These are phyloP conservation scores for Speoplatyrhinus poulsoni DNA, from an alignment of 2,113 vertebrate species.

Conservation along the genomic window DNA sequence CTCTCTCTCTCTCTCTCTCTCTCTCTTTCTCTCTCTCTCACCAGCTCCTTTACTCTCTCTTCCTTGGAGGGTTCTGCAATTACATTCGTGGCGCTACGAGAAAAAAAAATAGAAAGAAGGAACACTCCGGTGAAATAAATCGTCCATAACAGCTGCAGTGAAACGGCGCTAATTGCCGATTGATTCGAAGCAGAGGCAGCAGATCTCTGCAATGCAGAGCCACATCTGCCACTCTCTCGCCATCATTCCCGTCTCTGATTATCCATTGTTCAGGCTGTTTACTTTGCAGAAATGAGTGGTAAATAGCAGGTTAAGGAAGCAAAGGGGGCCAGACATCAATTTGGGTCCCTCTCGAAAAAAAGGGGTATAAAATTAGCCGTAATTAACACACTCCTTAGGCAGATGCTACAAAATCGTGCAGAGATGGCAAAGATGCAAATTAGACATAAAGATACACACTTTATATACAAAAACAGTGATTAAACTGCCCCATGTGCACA, in stretches of 20 bases:
- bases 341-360: slow-evolving; percentile 67
- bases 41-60: neutral
- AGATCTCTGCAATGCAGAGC: slow-evolving; percentile 68
- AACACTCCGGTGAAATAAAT: slow-evolving; percentile 71
- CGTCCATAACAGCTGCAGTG: slow-evolving; percentile 75
- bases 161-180: slow-evolving; percentile 78
- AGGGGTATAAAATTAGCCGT: slow-evolving; percentile 66
- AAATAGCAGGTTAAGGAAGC: slow-evolving; percentile 78
- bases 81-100: slow-evolving; percentile 58
- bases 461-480: slow-evolving; percentile 74
- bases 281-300: slow-evolving; percentile 72
- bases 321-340: slow-evolving; percentile 73
- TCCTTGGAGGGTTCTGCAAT: slow-evolving; percentile 69
- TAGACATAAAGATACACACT: slow-evolving; percentile 62
- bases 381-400: slow-evolving; percentile 71
- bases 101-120: slow-evolving; percentile 3
- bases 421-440: slow-evolving; percentile 69
- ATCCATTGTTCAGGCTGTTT: slow-evolving; percentile 77
- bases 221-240: slow-evolving; percentile 64
- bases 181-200: slow-evolving; percentile 74
- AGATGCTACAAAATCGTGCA: slow-evolving; percentile 60
- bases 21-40: slow-evolving; percentile 24
- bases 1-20: slow-evolving; percentile 26
- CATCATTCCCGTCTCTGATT: slow-evolving; percentile 72
- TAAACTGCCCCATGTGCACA: slow-evolving; percentile 53